Conservation (phyloP, 1,140 invertebrate genomes). For the Oncopeltus fasciatus region DNA sequence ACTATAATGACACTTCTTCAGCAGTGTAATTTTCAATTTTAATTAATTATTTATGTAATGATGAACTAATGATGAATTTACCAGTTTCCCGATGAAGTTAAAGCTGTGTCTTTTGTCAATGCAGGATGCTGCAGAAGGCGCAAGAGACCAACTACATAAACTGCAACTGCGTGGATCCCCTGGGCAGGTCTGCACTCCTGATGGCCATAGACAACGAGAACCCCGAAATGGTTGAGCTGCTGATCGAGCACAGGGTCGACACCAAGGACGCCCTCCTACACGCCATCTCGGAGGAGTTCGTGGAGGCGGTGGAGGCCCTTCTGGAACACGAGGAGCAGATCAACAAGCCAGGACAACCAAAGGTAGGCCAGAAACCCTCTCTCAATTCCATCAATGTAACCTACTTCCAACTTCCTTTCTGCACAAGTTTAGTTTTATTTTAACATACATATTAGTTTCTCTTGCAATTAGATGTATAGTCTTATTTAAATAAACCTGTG, state of each 20-base stretch:
- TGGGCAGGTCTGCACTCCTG: slow-evolving; percentile 77
- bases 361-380: slow-evolving; percentile 44
- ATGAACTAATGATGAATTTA: too few relatives aligned
- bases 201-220: slow-evolving; percentile 99
- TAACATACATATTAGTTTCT: not conserved
- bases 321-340: slow-evolving; percentile 80
- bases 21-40: too few relatives aligned
- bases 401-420: too few relatives aligned
- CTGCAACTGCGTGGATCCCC: slow-evolving; percentile 92
- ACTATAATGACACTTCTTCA: too few relatives aligned
- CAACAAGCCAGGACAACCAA: slow-evolving; percentile 61
- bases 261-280: slow-evolving; percentile 89
- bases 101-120: slow-evolving; percentile 21
- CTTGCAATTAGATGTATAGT: not conserved
- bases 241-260: slow-evolving; percentile 76
- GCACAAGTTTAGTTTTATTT: too few relatives aligned
- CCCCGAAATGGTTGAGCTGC: slow-evolving; percentile 92
- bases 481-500: not conserved
- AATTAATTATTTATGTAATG: too few relatives aligned
- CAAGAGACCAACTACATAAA: slow-evolving; percentile 71
- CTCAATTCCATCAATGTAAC: too few relatives aligned
- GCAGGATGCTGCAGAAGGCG: slow-evolving; percentile 60
- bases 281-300: slow-evolving; percentile 95
- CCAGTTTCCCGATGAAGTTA: not conserved
- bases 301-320: slow-evolving; percentile 91